Conservation (phyloP, 2,113 vertebrate species). For the Pterocles orientalis region DNA sequence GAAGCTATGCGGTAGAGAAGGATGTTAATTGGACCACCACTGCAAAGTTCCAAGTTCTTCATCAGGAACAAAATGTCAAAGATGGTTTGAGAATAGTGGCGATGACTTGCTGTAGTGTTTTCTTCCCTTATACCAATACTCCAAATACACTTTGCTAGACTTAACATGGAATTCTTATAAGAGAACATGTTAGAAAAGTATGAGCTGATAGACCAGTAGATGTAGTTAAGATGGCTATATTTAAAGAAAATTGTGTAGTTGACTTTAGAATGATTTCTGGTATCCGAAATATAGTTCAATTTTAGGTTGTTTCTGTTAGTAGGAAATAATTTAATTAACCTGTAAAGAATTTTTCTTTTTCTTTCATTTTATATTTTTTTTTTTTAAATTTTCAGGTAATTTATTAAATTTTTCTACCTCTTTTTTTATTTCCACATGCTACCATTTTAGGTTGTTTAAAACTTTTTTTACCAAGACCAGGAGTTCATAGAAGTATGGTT, state of each 20-base stretch:
- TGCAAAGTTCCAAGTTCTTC: background rate
- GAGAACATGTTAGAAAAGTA: background rate
- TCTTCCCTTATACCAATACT: background rate
- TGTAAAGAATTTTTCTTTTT: background rate
- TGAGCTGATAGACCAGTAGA: background rate
- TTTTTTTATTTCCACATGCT: slow-evolving; percentile 47
- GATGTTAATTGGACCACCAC: rapidly evolving
- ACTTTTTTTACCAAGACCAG: slow-evolving; percentile 76
- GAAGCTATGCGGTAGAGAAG: background rate
- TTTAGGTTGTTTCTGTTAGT: background rate
- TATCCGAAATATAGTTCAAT: background rate
- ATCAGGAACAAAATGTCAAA: background rate
- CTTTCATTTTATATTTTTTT: background rate
- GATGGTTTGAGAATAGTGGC: background rate
- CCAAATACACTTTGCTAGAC: background rate
- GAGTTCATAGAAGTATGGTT: slow-evolving; percentile 76
- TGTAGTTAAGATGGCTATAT: background rate
- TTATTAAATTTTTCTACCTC: slow-evolving; percentile 51
- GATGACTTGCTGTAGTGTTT: background rate
- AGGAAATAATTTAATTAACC: background rate
- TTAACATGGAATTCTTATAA: background rate
- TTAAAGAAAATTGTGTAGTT: background rate
- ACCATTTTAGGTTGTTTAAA: slow-evolving; percentile 79
- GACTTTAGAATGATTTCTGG: background rate
- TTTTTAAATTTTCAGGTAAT: background rate